phyloP scores from a whole-genome alignment of 2,797 vertebrate genomes.

The Hippoglossus hippoglossus region DNA sequence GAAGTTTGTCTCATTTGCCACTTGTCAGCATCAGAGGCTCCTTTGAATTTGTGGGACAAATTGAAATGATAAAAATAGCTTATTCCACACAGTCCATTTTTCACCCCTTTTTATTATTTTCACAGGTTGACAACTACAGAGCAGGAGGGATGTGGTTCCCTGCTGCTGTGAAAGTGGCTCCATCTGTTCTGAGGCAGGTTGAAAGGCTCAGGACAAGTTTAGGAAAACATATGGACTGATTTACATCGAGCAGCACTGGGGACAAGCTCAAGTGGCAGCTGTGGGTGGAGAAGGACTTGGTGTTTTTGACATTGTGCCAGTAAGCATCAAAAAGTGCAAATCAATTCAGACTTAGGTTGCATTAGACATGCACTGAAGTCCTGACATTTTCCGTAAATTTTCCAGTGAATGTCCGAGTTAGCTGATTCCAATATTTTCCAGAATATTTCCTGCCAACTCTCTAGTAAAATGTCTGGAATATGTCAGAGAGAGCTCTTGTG shows the following conservation, averaged over 20 bases:
- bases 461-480: too few species aligned
- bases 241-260: conserved; percentile 14
- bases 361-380: too few species aligned
- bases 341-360: neutral
- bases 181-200: conserved; percentile 8
- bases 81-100: neutral
- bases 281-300: conserved; percentile 3
- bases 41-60: too few species aligned
- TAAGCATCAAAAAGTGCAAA: conserved; percentile 3
- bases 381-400: too few species aligned
- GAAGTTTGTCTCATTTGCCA: too few species aligned
- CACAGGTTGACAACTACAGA: conserved; percentile 14
- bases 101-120: neutral
- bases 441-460: too few species aligned
- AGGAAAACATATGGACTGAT: neutral
- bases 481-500: too few species aligned
- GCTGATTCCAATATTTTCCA: too few species aligned
- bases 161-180: conserved; percentile 22
- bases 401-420: too few species aligned
- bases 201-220: neutral
- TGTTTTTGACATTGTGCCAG: neutral
- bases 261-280: conserved; percentile 2
- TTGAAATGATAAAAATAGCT: neutral
- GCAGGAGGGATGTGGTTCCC: neutral
- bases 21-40: too few species aligned